Percentiles rank a stretch among this genome's conserved stretches.
phyloP scores from a whole-genome alignment of 2,113 vertebrate species.

The Emydocephalus ijimae region DNA sequence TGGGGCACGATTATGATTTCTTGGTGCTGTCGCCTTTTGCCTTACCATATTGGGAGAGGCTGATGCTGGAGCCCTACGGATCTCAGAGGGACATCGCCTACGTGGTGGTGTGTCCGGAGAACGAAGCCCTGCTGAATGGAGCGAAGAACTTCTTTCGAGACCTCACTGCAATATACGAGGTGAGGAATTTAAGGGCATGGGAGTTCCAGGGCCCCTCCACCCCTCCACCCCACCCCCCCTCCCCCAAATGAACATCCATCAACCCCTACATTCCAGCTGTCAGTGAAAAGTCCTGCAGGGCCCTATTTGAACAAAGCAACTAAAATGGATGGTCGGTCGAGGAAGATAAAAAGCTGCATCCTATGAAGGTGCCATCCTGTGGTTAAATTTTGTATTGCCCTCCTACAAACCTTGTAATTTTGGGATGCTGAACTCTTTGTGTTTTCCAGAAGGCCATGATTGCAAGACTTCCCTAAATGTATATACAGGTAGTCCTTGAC shows the following conservation, averaged over 20 bases:
- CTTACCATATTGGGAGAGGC: conserved; percentile 96
- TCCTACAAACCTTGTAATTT: not conserved
- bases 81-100: conserved; percentile 96
- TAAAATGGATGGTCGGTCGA: conserved; percentile 38
- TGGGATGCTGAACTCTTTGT: not conserved
- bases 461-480: not conserved
- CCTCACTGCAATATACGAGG: conserved; percentile 95
- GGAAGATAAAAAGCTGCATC: conserved; percentile 28
- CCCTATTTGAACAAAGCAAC: conserved; percentile 20
- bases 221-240: not conserved
- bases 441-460: not conserved
- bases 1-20: conserved; percentile 96
- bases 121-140: conserved; percentile 92
- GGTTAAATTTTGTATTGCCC: conserved; percentile 36
- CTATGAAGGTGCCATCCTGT: conserved; percentile 46
- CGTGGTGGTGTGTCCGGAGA: conserved; percentile 96
- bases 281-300: not conserved
- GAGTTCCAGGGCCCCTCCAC: not conserved
- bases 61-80: conserved; percentile 94
- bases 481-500: not conserved
- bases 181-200: conserved; percentile 52
- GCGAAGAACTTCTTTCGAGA: conserved; percentile 95
- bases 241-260: conserved; percentile 13
- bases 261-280: conserved; percentile 10
- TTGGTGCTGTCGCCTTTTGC: conserved; percentile 97